These are phyloP conservation scores for Bambusicola thoracicus DNA, from an alignment of 2,113 vertebrate species.

Conservation along the genomic window DNA sequence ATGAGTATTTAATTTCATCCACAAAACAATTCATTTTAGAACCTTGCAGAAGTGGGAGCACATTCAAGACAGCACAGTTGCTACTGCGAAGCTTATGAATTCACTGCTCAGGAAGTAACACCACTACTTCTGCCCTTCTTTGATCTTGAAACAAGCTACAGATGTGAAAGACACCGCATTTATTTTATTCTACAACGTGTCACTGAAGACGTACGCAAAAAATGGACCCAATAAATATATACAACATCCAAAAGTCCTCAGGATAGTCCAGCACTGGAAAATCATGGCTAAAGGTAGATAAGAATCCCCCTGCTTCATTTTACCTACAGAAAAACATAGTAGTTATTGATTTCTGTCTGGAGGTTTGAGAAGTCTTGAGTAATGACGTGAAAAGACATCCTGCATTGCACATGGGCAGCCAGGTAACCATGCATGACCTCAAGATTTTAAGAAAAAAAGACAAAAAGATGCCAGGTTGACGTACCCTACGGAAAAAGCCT, in stretches of 20 bases:
- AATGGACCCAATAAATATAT: neutral
- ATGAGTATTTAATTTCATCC: neutral
- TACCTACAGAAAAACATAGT: neutral
- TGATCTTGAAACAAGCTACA: neutral
- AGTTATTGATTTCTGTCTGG: neutral
- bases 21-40: neutral
- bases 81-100: accelerated
- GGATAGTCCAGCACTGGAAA: accelerated
- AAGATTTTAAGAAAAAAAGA: neutral
- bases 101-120: neutral
- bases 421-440: neutral
- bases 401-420: neutral
- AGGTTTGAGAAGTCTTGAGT: neutral
- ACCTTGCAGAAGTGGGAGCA: accelerated
- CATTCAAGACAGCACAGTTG: neutral
- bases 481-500: neutral
- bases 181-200: neutral
- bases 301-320: neutral
- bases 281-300: neutral
- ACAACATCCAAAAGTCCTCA: neutral
- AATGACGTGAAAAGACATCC: neutral
- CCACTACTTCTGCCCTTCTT: neutral
- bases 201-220: neutral
- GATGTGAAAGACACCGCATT: neutral
- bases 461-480: neutral